Conservation (phyloP, 2,888 invertebrate species). For the Stenotaenia linearis region DNA sequence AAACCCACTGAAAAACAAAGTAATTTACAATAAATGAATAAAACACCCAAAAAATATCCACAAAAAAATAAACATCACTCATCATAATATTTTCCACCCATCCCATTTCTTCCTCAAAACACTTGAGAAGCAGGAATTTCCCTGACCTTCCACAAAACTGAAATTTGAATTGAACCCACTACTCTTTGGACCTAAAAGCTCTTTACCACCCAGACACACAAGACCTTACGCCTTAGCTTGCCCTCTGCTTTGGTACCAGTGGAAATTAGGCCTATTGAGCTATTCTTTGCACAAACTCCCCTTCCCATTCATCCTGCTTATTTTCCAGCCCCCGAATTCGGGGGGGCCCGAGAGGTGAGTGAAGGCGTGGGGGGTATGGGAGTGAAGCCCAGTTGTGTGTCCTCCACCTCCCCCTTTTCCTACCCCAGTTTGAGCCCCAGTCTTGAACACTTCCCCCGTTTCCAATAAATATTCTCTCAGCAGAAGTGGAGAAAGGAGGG, state of each 20-base stretch:
- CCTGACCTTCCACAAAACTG: neutral
- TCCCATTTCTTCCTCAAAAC: neutral
- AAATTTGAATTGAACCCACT: neutral
- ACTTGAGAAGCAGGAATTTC: neutral
- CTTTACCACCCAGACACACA: neutral
- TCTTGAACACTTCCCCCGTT: slow-evolving; percentile 4
- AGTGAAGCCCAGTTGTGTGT: neutral
- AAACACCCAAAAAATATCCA: too few relatives aligned
- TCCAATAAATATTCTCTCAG: slow-evolving; percentile 1
- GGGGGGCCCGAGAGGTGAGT: slow-evolving; percentile 9
- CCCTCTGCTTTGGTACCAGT: neutral
- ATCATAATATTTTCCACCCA: too few relatives aligned
- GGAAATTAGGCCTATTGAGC: slow-evolving; percentile 9
- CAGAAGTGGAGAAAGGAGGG: neutral
- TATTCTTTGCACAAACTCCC: neutral
- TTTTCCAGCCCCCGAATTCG: slow-evolving; percentile 4
- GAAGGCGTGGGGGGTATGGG: slow-evolving; percentile 9
- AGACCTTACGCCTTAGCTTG: neutral
- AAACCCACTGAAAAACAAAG: too few relatives aligned
- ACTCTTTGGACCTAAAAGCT: neutral
- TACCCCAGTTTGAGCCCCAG: neutral
- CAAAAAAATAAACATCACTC: too few relatives aligned
- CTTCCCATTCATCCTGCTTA: slow-evolving; percentile 1
- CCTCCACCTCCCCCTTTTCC: neutral
- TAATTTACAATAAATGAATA: too few relatives aligned